Evolutionary conservation across 2,113 vertebrate species (phyloP), one percentile per base, ranked within the genome.

Genomic region (Cheirogaleus medius): DNA sequence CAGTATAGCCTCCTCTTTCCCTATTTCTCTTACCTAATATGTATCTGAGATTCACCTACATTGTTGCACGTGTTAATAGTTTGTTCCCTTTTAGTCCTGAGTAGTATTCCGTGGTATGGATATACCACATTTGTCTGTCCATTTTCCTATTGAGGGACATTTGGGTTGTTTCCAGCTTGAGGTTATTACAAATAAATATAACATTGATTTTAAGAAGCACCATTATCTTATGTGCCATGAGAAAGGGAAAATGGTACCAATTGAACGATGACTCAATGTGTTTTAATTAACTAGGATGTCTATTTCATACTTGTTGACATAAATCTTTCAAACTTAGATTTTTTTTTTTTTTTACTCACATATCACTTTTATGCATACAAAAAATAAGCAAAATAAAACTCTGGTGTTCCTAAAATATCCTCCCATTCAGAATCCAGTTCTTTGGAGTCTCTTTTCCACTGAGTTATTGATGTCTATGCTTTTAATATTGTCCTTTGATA

Each of bases 281-380:
- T 89, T 84, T 34, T 58, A 71, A 64, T 84, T 68, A 80, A 21
- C 34, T 44, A 87, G 42, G 82, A 63, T 60, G 11, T 44, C n/a
- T 68, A 52, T 94, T 64, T 96, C 39, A 74, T 76, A 71, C 71
- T 90, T 37, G 20, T 39, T 29, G 69, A 92, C 96, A 77, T 15
- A 56, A 47, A 42, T 44, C 34, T 96, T 87, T 76, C 25, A 80
- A 91, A 64, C 52, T 87, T 85, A n/a, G 6, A 23, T 44, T 42
- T 94, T 83, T 87, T 85, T 37, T 42, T 15, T 4, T 47, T 29
- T 74, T 74, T 29, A 87, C 14, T 64, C 32, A 84, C 34, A 1
- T 56, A 34, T 37, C 60, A 3, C 49, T 94, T 87, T 71, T 88
- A 69, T 20, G 27, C 11, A 32, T 73, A 81, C 17, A 87, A 69